Evolutionary conservation across 2,797 vertebrate species (phyloP).

Genomic region (Gastrophryne carolinensis): DNA sequence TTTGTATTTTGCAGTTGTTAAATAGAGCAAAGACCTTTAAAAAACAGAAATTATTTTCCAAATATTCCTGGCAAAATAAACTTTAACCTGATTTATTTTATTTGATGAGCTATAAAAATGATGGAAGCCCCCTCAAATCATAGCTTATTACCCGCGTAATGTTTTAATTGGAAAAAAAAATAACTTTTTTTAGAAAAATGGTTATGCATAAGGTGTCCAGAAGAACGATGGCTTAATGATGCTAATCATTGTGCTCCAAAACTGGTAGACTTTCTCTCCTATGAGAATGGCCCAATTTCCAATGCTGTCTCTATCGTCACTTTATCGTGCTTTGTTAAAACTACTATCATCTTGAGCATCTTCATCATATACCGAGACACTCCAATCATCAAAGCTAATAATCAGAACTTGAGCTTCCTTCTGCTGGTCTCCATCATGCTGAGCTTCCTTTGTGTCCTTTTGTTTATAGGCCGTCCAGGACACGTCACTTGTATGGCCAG

Average conservation of each 20-base stretch:
- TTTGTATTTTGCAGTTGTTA: too few species aligned
- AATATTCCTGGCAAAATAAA: too few species aligned
- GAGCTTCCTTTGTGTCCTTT: background rate
- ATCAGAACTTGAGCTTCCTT: background rate
- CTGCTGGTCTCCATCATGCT: background rate
- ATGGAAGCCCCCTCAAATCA: too few species aligned
- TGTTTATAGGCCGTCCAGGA: slow-evolving; percentile 12
- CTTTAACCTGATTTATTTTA: too few species aligned
- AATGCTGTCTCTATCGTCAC: background rate
- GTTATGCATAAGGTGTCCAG: background rate
- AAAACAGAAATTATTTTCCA: too few species aligned
- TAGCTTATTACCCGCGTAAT: too few species aligned
- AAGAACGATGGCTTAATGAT: background rate
- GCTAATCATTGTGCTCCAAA: background rate
- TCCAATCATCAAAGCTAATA: background rate
- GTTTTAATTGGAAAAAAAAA: too few species aligned
- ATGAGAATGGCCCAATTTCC: too few species aligned
- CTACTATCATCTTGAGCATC: background rate
- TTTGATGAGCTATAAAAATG: too few species aligned
- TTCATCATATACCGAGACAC: background rate
- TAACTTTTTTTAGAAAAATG: background rate
- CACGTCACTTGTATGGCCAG: background rate
- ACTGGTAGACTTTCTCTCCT: background rate
- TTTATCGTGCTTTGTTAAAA: background rate
- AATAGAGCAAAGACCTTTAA: too few species aligned